Percentiles rank a stretch among this genome's conserved stretches.
Conservation (phyloP, 2,113 vertebrate genomes). For the Empidonax traillii region DNA sequence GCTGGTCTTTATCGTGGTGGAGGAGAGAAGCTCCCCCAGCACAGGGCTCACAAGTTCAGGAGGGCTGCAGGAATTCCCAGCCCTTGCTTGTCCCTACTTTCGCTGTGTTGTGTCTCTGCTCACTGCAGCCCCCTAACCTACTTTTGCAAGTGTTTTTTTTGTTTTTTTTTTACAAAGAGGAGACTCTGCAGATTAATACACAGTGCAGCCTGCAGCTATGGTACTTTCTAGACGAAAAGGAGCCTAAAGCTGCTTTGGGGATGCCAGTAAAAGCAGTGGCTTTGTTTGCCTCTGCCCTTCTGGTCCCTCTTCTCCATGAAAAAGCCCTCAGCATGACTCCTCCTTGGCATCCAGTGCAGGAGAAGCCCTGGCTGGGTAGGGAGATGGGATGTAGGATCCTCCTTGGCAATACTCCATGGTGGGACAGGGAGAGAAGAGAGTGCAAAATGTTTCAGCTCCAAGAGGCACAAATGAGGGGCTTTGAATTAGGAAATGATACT, state of each 20-base stretch:
- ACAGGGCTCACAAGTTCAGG: background rate
- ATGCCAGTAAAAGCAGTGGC: background rate
- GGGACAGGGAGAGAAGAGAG: background rate
- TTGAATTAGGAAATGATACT: background rate
- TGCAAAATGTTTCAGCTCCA: background rate
- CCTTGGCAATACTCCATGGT: background rate
- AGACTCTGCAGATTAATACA: background rate
- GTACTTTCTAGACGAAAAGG: background rate
- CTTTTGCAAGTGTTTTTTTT: background rate
- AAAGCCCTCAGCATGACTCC: background rate
- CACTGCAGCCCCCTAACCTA: background rate
- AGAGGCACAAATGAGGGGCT: background rate
- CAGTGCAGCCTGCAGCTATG: background rate
- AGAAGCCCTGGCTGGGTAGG: background rate
- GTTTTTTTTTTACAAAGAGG: background rate
- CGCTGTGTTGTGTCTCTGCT: background rate
- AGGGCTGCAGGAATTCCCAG: background rate
- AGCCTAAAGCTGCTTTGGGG: background rate
- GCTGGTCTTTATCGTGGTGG: accelerated
- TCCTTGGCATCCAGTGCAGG: background rate
- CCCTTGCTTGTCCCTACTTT: background rate
- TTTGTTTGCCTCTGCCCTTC: background rate
- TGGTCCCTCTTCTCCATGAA: background rate
- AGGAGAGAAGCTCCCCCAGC: background rate
- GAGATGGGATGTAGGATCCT: background rate